Conservation (phyloP, 2,888 invertebrate species). For the Cataglyphis cursor region DNA sequence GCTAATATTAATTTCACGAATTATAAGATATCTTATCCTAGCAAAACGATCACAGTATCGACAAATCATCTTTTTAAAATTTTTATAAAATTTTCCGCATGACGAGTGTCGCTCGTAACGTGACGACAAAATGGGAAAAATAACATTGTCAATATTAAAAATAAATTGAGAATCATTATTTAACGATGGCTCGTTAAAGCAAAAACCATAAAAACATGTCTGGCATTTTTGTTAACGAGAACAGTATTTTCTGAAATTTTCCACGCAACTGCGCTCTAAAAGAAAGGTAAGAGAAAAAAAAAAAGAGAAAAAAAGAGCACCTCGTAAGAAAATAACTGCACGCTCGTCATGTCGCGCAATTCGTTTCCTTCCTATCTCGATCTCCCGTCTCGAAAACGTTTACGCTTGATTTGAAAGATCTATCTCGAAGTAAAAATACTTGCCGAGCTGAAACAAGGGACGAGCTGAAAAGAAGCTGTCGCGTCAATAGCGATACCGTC, state of each 20-base stretch:
- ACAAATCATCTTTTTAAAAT: background rate
- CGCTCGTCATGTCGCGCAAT: background rate
- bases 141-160: background rate
- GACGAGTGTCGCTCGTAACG: background rate
- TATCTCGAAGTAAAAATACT: background rate
- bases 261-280: background rate
- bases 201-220: background rate
- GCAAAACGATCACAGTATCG: background rate
- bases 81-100: background rate
- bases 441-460: background rate
- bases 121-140: background rate
- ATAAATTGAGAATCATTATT: background rate
- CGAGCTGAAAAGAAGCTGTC: background rate
- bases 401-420: background rate
- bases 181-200: background rate
- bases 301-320: background rate
- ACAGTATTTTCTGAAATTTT: background rate
- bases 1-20: too few relatives aligned
- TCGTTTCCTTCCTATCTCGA: background rate
- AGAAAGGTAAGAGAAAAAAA: background rate
- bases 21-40: background rate
- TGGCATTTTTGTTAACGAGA: background rate
- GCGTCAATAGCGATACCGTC: background rate
- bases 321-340: background rate
- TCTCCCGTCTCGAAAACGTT: background rate